phyloP scores from a whole-genome alignment of 2,113 vertebrate genomes.

The Ctenomys sociabilis region DNA sequence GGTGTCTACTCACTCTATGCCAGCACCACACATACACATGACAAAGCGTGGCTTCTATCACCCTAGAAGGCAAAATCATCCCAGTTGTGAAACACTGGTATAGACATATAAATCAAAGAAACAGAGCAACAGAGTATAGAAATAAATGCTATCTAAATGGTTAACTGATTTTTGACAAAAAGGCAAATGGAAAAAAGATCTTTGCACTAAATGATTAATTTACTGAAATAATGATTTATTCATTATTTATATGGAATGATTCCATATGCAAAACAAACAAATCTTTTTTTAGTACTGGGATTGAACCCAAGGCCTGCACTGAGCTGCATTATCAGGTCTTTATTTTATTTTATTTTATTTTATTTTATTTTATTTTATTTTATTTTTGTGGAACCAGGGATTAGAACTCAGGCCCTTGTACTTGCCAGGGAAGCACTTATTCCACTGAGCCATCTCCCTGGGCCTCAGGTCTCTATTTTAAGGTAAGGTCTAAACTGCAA shows the following conservation, averaged over 20 bases:
- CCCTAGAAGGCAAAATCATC: not conserved
- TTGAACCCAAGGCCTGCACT: not conserved
- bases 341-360: no score
- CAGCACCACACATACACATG: not conserved
- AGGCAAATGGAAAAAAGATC: not conserved
- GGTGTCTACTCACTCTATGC: not conserved
- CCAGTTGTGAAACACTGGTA: not conserved
- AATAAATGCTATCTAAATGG: not conserved
- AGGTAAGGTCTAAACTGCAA: not conserved
- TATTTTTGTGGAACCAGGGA: no score
- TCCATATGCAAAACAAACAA: not conserved
- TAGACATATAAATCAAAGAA: not conserved
- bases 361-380: no score
- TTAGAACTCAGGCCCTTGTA: no score
- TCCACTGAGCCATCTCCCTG: no score
- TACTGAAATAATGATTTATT: not conserved
- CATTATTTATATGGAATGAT: not conserved
- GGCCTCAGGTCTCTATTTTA: not conserved
- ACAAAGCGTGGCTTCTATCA: not conserved
- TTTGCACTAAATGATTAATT: not conserved
- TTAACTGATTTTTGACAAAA: not conserved
- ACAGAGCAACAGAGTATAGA: not conserved
- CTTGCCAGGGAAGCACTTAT: no score
- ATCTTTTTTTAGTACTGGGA: not conserved
- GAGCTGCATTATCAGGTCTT: not conserved